phyloP scores from a whole-genome alignment of 2,113 vertebrate species.

The Noturus placidus region DNA sequence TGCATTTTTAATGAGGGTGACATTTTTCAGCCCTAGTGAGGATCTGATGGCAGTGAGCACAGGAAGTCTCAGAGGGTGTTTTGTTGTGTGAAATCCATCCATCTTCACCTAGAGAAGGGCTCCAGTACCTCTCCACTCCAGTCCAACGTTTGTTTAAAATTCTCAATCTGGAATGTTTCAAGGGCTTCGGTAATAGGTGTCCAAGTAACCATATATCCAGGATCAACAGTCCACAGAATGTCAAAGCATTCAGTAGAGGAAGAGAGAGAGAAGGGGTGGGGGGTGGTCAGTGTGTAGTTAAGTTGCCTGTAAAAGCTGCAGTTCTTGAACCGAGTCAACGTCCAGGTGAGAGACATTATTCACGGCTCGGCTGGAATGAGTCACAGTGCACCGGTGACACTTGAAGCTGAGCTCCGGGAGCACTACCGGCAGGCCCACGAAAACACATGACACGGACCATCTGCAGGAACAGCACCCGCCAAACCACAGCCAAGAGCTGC shows the following conservation, averaged over 20 bases:
- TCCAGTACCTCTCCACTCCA: slow-evolving; percentile 13
- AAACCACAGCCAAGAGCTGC: slow-evolving; percentile 25
- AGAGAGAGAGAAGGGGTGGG: background rate
- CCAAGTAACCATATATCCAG: slow-evolving; percentile 49
- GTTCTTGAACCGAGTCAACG: slow-evolving; percentile 35
- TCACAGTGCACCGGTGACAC: slow-evolving; percentile 24
- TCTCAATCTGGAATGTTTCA: slow-evolving; percentile 57
- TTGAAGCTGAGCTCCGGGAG: slow-evolving; percentile 21
- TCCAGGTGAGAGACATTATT: slow-evolving; percentile 51
- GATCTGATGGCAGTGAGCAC: slow-evolving; percentile 47
- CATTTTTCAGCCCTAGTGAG: slow-evolving; percentile 69
- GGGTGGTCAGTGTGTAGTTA: background rate
- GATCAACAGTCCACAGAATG: slow-evolving; percentile 34
- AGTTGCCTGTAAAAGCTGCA: slow-evolving; percentile 25
- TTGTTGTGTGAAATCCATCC: slow-evolving; percentile 47
- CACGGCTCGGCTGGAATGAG: slow-evolving; percentile 39
- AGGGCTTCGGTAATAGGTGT: slow-evolving; percentile 44
- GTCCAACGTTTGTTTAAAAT: slow-evolving; percentile 56
- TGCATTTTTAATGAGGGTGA: slow-evolving; percentile 70
- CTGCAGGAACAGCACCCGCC: slow-evolving; percentile 37
- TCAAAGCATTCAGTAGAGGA: slow-evolving; percentile 4
- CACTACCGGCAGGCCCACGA: slow-evolving; percentile 21
- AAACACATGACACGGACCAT: slow-evolving; percentile 35
- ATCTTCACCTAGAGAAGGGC: slow-evolving; percentile 38
- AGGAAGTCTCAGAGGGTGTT: slow-evolving; percentile 46